Conservation (phyloP, 2,113 vertebrate species). For the Cairina moschata region DNA sequence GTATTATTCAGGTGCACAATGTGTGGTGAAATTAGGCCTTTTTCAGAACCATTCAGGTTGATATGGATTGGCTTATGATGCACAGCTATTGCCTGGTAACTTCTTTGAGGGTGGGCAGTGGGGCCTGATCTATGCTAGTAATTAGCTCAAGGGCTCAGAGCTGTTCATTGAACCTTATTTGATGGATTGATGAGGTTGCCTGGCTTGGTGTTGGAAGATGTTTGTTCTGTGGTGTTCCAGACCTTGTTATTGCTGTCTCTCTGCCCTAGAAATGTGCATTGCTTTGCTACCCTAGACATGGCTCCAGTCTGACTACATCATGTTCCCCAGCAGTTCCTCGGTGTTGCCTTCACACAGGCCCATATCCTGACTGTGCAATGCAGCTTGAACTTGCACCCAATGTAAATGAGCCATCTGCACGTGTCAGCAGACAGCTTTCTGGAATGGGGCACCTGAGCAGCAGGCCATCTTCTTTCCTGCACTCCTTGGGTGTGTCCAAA, state of each 20-base stretch:
- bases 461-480: background rate
- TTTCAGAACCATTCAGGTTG: background rate
- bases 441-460: background rate
- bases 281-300: too few species aligned
- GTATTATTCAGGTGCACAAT: background rate
- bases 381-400: background rate
- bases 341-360: background rate
- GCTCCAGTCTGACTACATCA: background rate
- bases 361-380: rapidly evolving
- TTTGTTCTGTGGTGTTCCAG: background rate
- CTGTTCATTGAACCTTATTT: background rate
- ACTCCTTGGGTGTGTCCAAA: background rate
- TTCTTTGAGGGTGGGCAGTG: background rate
- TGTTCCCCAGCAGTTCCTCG: background rate
- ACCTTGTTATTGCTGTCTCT: background rate
- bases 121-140: background rate
- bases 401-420: background rate
- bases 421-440: background rate
- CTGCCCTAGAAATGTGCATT: background rate
- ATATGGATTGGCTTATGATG: background rate
- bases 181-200: background rate
- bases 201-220: background rate
- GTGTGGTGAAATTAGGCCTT: background rate
- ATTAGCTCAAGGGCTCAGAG: background rate
- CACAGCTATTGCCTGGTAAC: background rate